Conservation (phyloP, 2,113 vertebrate genomes). For the Psittacula cyanocephala region DNA sequence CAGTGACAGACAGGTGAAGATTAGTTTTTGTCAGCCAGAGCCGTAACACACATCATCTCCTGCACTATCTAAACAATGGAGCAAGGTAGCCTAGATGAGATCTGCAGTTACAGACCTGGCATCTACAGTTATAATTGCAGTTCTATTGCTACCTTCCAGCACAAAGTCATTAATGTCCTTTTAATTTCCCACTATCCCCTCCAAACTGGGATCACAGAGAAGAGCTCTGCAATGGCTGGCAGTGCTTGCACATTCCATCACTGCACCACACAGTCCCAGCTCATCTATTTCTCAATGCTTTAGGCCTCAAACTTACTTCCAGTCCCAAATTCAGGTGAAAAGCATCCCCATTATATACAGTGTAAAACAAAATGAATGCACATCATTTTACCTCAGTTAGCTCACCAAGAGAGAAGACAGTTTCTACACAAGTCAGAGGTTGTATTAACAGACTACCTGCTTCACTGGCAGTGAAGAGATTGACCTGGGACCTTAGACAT, state of each 20-base stretch:
- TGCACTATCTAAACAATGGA: background rate
- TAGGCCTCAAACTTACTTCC: background rate
- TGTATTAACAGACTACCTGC: background rate
- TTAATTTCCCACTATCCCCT: background rate
- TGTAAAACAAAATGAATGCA: background rate
- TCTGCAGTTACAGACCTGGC: background rate
- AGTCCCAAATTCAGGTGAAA: background rate
- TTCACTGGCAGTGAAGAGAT: background rate
- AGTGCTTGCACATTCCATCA: background rate
- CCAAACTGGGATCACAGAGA: background rate
- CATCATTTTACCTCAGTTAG: background rate
- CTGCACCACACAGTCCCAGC: background rate
- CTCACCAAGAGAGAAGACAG: background rate
- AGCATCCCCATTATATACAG: background rate
- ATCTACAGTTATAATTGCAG: background rate
- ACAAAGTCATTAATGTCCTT: background rate
- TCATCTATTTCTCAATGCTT: background rate
- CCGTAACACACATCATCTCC: background rate
- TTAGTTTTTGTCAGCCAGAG: background rate
- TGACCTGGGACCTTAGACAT: background rate
- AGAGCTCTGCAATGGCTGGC: background rate
- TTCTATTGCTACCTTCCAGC: background rate
- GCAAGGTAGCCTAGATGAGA: background rate
- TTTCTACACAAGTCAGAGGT: background rate
- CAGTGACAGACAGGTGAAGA: background rate